Conservation (phyloP, 2,113 vertebrate species). For the Odobenus rosmarus region DNA sequence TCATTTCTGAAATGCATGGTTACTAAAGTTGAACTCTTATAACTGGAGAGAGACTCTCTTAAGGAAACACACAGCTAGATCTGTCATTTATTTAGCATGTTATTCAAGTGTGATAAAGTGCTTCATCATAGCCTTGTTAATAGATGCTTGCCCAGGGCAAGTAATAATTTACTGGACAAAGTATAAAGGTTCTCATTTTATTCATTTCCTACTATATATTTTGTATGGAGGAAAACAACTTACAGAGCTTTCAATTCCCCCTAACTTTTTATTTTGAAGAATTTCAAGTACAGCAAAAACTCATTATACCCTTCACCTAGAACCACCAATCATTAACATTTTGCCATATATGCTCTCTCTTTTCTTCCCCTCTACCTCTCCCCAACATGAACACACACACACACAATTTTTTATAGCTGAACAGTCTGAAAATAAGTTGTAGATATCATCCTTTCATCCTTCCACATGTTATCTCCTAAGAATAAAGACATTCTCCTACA, state of each 20-base stretch:
- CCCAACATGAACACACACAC: neutral
- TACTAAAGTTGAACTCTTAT: neutral
- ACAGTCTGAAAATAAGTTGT: neutral
- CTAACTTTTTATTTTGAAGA: conserved; percentile 42
- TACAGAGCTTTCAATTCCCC: neutral
- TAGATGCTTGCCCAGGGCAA: neutral
- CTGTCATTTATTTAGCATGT: conserved; percentile 34
- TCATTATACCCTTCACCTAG: neutral
- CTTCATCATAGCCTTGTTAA: neutral
- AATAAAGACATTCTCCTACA: neutral
- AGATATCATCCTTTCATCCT: neutral
- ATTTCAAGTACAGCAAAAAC: neutral
- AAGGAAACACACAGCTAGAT: neutral
- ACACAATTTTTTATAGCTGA: neutral
- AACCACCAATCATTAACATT: neutral
- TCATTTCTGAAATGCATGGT: neutral
- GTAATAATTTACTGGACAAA: neutral
- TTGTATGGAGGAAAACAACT: neutral
- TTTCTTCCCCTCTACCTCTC: neutral
- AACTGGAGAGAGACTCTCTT: neutral
- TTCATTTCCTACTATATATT: neutral
- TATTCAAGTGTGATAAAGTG: neutral
- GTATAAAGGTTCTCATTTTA: neutral
- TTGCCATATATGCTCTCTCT: neutral
- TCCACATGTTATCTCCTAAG: neutral